A percentile compares a stretch with the other conserved stretches of the same genome.
phyloP scores from a whole-genome alignment of 2,888 invertebrate genomes.

The Mythimna albipuncta region DNA sequence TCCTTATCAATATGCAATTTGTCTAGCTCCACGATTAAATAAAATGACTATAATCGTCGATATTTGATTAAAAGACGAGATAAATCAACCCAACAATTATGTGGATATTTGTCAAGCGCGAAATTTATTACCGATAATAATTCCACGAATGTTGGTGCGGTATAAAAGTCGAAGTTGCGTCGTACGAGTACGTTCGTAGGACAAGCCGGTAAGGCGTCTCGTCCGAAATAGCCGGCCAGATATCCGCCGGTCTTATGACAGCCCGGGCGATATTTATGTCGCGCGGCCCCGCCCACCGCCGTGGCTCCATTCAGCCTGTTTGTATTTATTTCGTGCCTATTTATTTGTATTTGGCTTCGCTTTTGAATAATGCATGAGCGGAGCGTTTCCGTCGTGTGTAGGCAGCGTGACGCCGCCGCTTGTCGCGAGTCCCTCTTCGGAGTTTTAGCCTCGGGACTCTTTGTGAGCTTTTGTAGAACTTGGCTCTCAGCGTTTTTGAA shows the following conservation, averaged over 20 bases:
- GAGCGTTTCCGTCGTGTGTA: conserved; percentile 90
- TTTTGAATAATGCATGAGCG: conserved; percentile 90
- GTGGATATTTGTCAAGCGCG: conserved; percentile 62
- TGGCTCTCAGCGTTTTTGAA: conserved; percentile 69
- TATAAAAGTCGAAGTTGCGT: conserved; percentile 52
- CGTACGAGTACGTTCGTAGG: conserved; percentile 55
- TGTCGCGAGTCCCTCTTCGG: conserved; percentile 73
- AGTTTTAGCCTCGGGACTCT: conserved; percentile 69
- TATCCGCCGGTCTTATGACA: conserved; percentile 87
- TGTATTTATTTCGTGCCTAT: conserved; percentile 90
- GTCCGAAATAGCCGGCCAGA: conserved; percentile 87
- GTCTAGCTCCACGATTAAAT: conserved; percentile 52
- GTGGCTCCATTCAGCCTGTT: conserved; percentile 90
- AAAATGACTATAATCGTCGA: conserved; percentile 59
- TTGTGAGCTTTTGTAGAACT: conserved; percentile 55
- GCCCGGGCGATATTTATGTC: conserved; percentile 89
- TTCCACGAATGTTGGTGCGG: conserved; percentile 60
- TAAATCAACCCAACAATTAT: conserved; percentile 63
- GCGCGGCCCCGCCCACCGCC: conserved; percentile 88
- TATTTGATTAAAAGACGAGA: conserved; percentile 64
- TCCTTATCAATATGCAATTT: conserved; percentile 50
- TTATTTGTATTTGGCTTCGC: conserved; percentile 90
- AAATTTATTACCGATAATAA: conserved; percentile 62
- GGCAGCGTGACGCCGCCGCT: conserved; percentile 89
- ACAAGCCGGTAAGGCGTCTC: conserved; percentile 70